Evolutionary conservation across 2,888 invertebrate species (phyloP), one percentile per base, ranked within the genome.

Genomic region (Pecten maximus): DNA sequence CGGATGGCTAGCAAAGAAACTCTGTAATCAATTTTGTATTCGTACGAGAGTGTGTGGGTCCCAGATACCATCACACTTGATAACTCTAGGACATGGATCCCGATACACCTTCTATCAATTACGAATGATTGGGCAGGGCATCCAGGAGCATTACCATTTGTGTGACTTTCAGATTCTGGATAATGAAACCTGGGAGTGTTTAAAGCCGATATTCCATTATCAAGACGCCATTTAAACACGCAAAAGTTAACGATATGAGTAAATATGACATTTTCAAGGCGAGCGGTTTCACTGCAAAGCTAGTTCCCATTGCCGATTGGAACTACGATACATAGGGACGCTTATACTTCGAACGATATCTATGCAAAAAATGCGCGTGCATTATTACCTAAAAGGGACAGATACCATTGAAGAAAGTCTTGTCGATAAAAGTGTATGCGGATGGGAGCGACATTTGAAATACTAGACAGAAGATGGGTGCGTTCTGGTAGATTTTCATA

Each of bases 141-240:
- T 54, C 2, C 54, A 54, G 54, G 54, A 35, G 40, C 91, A 91
- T 60, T 91, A 74, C 40, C 87, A 87, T 28, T 89, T 89, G 87
- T 89, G 89, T 23, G 88, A 90, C 39, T 91, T 90, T 15, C 91
- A 88, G 89, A 40, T 28, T 87, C 40, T 91, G 90, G 44, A 48
- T 91, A 2, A 54, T 87, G 48, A 90, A 89, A 87, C 97, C 96
- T 92, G 54, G 48, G 54, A 89, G 0, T 88, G 89, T 48, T 40
- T 92, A 3, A 54, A 54, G n/a, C 6, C n/a, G 19, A 60, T 60
- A 89, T 23, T 92, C 40, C 60, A 35, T 91, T 4, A 60, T 87
- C 1, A 48, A 90, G 48, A 90, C 91, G 91, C 87, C 48, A 16
- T 3, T 0, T 3, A 89, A 92, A 1, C 88, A 91, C 28, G 91